phyloP scores from a whole-genome alignment of 1,140 invertebrate genomes.

The Aphaenogaster floridana region DNA sequence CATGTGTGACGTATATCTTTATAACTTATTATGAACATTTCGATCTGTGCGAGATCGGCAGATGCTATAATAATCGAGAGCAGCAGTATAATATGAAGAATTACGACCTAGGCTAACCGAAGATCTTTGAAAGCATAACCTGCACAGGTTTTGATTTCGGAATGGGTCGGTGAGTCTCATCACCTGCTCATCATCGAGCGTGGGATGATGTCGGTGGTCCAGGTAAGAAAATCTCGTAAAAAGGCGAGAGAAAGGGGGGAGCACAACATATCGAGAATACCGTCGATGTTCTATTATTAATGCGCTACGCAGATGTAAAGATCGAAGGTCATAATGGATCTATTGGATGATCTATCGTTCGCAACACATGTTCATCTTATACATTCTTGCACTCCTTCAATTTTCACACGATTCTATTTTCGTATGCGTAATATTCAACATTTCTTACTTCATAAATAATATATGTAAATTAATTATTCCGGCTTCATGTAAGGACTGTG shows the following conservation, averaged over 20 bases:
- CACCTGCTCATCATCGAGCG: slow-evolving; percentile 82
- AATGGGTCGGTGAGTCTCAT: slow-evolving; percentile 68
- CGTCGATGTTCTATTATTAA: slow-evolving; percentile 81
- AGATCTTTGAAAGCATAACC: slow-evolving; percentile 63
- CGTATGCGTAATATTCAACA: neutral
- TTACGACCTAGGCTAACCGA: slow-evolving; percentile 68
- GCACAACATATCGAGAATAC: slow-evolving; percentile 66
- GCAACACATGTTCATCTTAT: slow-evolving; percentile 51
- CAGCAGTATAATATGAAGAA: slow-evolving; percentile 51
- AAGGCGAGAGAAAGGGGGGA: slow-evolving; percentile 74
- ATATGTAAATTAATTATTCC: too few species aligned
- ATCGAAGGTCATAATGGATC: slow-evolving; percentile 65
- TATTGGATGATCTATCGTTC: slow-evolving; percentile 71
- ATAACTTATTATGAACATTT: neutral
- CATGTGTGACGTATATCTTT: neutral
- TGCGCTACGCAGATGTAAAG: slow-evolving; percentile 67
- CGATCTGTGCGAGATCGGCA: slow-evolving; percentile 25
- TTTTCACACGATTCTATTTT: slow-evolving; percentile 15
- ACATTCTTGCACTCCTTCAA: slow-evolving; percentile 20
- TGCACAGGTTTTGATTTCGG: slow-evolving; percentile 37
- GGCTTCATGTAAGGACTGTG: too few species aligned
- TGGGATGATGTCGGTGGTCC: slow-evolving; percentile 80
- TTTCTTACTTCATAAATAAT: neutral
- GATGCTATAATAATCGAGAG: slow-evolving; percentile 64
- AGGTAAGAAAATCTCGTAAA: slow-evolving; percentile 71